Evolutionary conservation across 1,140 invertebrate species (phyloP), one percentile per base, ranked within the genome.

Genomic region (Bilobella aurantiaca): DNA sequence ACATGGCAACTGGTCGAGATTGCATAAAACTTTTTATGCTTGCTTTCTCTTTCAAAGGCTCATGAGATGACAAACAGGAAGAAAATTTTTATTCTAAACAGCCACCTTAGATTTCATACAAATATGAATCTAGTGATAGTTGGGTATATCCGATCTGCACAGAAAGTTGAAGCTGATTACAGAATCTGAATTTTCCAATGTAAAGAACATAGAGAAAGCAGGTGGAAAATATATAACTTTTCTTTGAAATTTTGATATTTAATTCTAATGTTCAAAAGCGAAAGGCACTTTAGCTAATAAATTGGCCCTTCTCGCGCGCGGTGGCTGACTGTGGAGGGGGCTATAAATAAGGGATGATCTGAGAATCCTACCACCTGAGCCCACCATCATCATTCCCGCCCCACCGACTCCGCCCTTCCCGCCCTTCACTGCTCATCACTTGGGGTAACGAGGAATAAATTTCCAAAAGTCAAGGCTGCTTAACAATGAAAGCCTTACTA

Each of bases 401-500:
- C n/a, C n/a, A n/a, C n/a, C n/a, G n/a, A 12, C 37, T 42, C 37
- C 37, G 8, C 8, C 37, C 37, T n/a, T 12, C 37, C 37, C 49
- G 14, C 25, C 49, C 49, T 53, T 53, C 49, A 8, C 23, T 23
- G 25, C 49, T 53, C 49, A 23, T 53, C 49, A 53, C 49, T 53
- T 23, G 64, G 61, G 59, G 61, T 68, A 68, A 64, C 63, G 27
- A 68, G 66, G 46, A 57, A 68, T 62, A 61, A 62, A 68, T 68
- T 68, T 46, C 27, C 21, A 23, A 23, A 47, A 5, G 12, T 47
- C 61, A 47, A 5, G 59, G n/a, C 28, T 18, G 12, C 21, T 29
- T 34, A 5, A 32, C 58, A 5, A 32, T 23, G 2, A 32, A 25
- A 61, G 18, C 5, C 29, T 3, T 5, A 42, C 18, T 18, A 53